Conservation (phyloP, 2,888 invertebrate species). For the Ophion slaviceki region DNA sequence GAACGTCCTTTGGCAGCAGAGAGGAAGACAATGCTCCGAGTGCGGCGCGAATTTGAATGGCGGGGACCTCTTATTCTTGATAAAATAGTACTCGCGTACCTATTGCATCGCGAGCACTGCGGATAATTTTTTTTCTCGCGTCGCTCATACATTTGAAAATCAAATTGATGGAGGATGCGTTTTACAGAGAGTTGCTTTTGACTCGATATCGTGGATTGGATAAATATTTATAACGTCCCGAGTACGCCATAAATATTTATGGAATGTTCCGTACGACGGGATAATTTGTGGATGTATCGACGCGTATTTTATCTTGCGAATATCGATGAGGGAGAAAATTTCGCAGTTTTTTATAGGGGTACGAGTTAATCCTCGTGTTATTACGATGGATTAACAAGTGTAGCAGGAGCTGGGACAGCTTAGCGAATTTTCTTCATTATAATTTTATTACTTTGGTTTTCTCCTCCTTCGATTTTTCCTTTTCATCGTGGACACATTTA, state of each 20-base stretch:
- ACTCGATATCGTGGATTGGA: conserved; percentile 3
- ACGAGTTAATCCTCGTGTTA: background rate
- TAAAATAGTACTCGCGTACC: background rate
- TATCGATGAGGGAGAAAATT: conserved; percentile 42
- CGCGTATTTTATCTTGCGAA: conserved; percentile 34
- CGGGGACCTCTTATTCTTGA: background rate
- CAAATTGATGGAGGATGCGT: background rate
- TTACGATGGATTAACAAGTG: conserved; percentile 7
- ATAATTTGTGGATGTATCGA: conserved; percentile 16
- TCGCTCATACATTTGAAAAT: background rate
- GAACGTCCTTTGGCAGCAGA: background rate
- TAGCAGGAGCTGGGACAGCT: background rate
- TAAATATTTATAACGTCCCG: conserved; percentile 51
- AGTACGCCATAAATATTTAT: conserved; percentile 57
- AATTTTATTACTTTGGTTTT: too few species aligned
- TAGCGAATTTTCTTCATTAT: too few species aligned
- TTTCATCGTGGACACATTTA: too few species aligned
- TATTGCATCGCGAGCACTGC: background rate
- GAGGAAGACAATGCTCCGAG: background rate
- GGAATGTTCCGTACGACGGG: conserved; percentile 9
- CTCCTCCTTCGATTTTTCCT: too few species aligned
- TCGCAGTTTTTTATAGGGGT: background rate
- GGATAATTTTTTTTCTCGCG: too few species aligned
- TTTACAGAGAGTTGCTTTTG: background rate
- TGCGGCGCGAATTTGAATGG: background rate